Percentiles rank a stretch among this genome's conserved stretches.
Conservation (phyloP, 2,888 invertebrate genomes). For the Synergus itoensis region DNA sequence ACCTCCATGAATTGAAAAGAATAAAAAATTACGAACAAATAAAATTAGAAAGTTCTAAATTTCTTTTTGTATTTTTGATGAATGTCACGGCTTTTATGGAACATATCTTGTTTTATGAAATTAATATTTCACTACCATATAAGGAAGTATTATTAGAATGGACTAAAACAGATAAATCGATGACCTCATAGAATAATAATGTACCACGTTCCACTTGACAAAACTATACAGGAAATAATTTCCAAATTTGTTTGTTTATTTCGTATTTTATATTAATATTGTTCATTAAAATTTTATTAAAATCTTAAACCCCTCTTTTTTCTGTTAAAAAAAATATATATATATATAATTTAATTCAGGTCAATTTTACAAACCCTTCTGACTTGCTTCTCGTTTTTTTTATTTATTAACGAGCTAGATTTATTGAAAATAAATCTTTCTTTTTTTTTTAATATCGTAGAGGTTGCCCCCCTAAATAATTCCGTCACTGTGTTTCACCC, state of each 20-base stretch:
- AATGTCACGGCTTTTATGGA: not conserved
- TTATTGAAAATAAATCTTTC: not conserved
- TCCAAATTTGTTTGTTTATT: not conserved
- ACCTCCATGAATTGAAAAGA: too few species aligned
- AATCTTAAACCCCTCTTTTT: not conserved
- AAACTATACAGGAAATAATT: not conserved
- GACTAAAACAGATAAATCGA: conserved; percentile 25
- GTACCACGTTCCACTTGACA: not conserved
- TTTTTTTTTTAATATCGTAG: not conserved
- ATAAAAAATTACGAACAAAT: too few species aligned
- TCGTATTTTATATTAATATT: not conserved
- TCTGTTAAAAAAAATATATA: not conserved
- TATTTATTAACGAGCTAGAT: not conserved
- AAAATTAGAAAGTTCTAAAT: not conserved
- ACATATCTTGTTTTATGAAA: not conserved
- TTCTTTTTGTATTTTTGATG: not conserved
- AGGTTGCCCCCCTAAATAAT: conserved; percentile 19
- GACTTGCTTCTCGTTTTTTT: not conserved
- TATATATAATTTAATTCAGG: not conserved
- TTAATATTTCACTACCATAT: not conserved
- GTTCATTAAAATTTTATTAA: not conserved
- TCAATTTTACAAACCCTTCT: not conserved
- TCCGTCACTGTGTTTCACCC: conserved; percentile 36
- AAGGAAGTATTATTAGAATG: not conserved
- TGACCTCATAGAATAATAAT: conserved; percentile 2